These are phyloP conservation scores for Pilophorus perplexus DNA, from an alignment of 2,888 invertebrate species.

Conservation along the genomic window DNA sequence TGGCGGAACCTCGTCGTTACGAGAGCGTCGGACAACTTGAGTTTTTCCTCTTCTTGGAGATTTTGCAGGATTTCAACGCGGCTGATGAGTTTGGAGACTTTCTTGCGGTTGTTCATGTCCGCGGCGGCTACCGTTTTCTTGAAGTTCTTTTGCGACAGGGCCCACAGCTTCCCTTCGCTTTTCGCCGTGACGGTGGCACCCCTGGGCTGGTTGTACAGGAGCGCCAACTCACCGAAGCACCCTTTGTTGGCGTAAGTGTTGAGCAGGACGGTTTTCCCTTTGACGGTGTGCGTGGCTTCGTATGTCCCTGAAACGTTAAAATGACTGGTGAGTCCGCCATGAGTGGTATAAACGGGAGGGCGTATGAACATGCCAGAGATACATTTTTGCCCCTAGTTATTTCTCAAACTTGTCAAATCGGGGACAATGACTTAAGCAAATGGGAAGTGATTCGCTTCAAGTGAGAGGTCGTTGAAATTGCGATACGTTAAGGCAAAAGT, in stretches of 20 bases:
- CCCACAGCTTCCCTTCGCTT: slow-evolving; percentile 86
- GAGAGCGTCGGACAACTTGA: slow-evolving; percentile 94
- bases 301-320: slow-evolving; percentile 17
- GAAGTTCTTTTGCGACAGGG: slow-evolving; percentile 95
- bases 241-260: slow-evolving; percentile 75
- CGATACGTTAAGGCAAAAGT: too few relatives aligned
- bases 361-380: too few relatives aligned
- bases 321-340: too few relatives aligned
- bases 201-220: slow-evolving; percentile 97
- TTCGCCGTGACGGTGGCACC: slow-evolving; percentile 88
- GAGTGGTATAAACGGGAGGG: too few relatives aligned
- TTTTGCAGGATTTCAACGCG: slow-evolving; percentile 93
- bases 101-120: slow-evolving; percentile 92
- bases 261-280: not conserved
- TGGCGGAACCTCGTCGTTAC: slow-evolving; percentile 71
- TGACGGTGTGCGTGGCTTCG: slow-evolving; percentile 3
- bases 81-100: slow-evolving; percentile 91
- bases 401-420: too few relatives aligned
- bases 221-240: slow-evolving; percentile 92
- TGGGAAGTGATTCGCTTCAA: too few relatives aligned
- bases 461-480: too few relatives aligned
- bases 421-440: too few relatives aligned
- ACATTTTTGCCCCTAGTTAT: too few relatives aligned
- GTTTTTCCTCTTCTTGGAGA: slow-evolving; percentile 90
- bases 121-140: slow-evolving; percentile 92